Evolutionary conservation across 2,797 vertebrate species (phyloP), one percentile per base, ranked within the genome.

Genomic region (Rhodeus uyekii): DNA sequence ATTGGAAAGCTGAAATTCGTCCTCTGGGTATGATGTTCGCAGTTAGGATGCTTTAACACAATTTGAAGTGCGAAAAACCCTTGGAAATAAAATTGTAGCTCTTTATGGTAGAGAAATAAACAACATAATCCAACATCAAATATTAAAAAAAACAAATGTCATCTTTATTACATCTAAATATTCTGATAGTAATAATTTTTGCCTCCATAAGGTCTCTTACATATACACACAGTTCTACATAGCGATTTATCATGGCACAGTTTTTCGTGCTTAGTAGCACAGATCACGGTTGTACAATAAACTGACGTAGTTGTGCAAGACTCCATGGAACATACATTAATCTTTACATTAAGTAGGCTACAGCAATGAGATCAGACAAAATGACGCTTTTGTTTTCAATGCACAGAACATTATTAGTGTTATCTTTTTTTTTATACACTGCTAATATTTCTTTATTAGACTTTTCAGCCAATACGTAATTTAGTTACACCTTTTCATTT

Each of bases 311-410:
- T 94, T 95, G 92, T 96, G 96, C 95, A 96, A 91, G 94, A 96
- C 94, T 95, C 93, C 89, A 94, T 95, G 96, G 95, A 97, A 94
- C 80, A 82, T 96, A 97, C 76, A 94, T 96, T 97, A 88, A 96
- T 95, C 94, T 93, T 93, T 94, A 98, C 95, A 96, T 93, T 94
- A 92, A 96, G 92, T 96, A 58, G 73, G 58, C 39, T 82, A 97
- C 95, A 96, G 95, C 94, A 94, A 94, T 95, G 95, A 94, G 96
- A 97, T 96, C 94, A 89, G 91, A 95, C 93, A 91, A 85, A 81
- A 81, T 81, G 85, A 86, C 86, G 32, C 36, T 60, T 38, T 72
- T 76, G 82, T 82, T 86, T 85, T 76, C 61, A 84, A 74, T 87
- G 84, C 86, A 89, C 86, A 86, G 84, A 85, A 88, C 84, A 85